These are phyloP conservation scores for Theonella swinhoei DNA, from an alignment of 37 sponge, comb jelly and placozoan genomes.

Conservation along the genomic window DNA sequence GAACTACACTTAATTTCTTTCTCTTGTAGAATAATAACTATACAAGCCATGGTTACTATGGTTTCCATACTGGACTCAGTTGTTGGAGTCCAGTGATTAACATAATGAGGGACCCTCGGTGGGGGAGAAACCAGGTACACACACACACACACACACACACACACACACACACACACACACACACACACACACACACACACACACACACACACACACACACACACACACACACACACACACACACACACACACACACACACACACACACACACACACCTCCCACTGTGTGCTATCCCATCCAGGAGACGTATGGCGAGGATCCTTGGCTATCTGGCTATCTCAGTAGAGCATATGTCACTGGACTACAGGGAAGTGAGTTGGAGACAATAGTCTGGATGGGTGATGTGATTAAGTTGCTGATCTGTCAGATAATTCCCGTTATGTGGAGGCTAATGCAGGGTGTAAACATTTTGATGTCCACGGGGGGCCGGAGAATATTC, in stretches of 20 bases:
- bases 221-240: too few species aligned
- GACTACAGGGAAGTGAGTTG: constrained; percentile 64
- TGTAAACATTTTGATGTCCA: constrained; percentile 74
- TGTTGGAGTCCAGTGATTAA: constrained; percentile 73
- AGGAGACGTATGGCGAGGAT: constrained; percentile 79
- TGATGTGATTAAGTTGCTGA: not conserved
- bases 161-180: too few species aligned
- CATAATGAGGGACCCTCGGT: constrained; percentile 66
- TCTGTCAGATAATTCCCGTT: constrained; percentile 41
- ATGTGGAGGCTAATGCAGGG: constrained; percentile 65
- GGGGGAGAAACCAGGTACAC: constrained; percentile 69
- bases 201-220: too few species aligned
- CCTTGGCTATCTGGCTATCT: constrained; percentile 51
- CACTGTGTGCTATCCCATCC: too few species aligned
- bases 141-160: too few species aligned
- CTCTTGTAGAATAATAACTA: constrained; percentile 63
- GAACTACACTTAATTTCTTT: too few species aligned
- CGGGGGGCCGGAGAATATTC: constrained; percentile 74
- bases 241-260: too few species aligned
- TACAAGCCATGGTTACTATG: constrained; percentile 32
- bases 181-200: too few species aligned
- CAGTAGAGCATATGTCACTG: constrained; percentile 52
- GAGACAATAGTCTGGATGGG: not conserved
- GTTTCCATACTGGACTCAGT: constrained; percentile 63
- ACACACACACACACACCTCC: too few species aligned